Evolutionary conservation across 2,113 vertebrate genomes (phyloP).

Genomic region (Pycnonotus jocosus): DNA sequence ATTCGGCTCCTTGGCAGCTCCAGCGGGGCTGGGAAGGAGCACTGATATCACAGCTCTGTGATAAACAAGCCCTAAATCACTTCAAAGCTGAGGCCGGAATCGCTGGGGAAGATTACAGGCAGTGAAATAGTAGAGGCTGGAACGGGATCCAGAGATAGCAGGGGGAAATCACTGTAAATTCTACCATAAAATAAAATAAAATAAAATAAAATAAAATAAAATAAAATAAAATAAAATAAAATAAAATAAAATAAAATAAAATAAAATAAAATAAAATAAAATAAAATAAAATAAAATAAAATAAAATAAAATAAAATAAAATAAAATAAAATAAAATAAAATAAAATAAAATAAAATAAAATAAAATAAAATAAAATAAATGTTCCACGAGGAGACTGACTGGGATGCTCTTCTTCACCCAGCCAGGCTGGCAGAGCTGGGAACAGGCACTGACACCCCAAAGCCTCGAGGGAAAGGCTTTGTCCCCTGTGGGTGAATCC

Average conservation of each 20-base stretch:
- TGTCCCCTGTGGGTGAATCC: background rate
- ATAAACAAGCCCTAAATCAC: background rate
- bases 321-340: background rate
- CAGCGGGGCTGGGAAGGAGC: background rate
- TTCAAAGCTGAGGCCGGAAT: background rate
- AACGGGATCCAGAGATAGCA: background rate
- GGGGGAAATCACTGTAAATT: background rate
- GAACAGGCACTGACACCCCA: background rate
- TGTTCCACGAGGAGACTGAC: background rate
- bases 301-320: background rate
- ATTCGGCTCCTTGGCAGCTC: background rate
- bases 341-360: background rate
- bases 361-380: background rate
- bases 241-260: background rate
- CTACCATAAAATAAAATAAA: background rate
- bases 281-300: background rate
- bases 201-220: background rate
- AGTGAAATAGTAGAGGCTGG: background rate
- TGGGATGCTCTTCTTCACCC: fast-evolving
- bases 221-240: background rate
- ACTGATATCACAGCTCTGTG: background rate
- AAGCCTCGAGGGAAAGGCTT: background rate
- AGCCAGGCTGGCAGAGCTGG: background rate
- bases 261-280: background rate
- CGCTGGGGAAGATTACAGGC: background rate